Conservation (phyloP, 2,888 invertebrate genomes). For the Xylophagus ater region DNA sequence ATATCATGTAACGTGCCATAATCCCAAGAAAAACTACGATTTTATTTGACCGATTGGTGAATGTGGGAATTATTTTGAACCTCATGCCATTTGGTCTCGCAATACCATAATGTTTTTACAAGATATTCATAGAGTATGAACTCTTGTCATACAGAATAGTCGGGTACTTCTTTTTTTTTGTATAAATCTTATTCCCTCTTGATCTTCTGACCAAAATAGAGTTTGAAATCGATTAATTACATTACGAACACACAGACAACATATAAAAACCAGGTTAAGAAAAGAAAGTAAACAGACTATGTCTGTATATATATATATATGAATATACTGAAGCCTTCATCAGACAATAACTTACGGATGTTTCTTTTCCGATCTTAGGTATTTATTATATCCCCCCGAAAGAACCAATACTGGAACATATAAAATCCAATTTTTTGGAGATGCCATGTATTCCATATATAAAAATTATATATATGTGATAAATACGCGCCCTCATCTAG, state of each 20-base stretch:
- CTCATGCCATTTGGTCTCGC: too few relatives aligned
- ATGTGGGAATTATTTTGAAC: slow-evolving; percentile 5
- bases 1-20: slow-evolving; percentile 18
- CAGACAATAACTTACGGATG: slow-evolving; percentile 11
- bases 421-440: not conserved
- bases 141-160: not conserved
- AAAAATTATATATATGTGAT: too few relatives aligned
- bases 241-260: slow-evolving; percentile 12
- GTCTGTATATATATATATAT: too few relatives aligned
- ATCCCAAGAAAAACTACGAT: slow-evolving; percentile 13
- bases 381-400: not conserved
- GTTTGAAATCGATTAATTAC: slow-evolving; percentile 16
- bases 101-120: too few relatives aligned
- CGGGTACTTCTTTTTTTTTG: not conserved
- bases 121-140: too few relatives aligned
- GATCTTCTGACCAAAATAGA: not conserved
- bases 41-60: slow-evolving; percentile 13
- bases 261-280: too few relatives aligned
- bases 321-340: slow-evolving; percentile 9
- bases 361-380: not conserved
- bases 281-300: too few relatives aligned
- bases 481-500: not conserved
- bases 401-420: not conserved
- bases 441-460: not conserved
- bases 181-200: not conserved